Conservation (phyloP, 2,113 vertebrate genomes). For the Pelmatolapia mariae region DNA sequence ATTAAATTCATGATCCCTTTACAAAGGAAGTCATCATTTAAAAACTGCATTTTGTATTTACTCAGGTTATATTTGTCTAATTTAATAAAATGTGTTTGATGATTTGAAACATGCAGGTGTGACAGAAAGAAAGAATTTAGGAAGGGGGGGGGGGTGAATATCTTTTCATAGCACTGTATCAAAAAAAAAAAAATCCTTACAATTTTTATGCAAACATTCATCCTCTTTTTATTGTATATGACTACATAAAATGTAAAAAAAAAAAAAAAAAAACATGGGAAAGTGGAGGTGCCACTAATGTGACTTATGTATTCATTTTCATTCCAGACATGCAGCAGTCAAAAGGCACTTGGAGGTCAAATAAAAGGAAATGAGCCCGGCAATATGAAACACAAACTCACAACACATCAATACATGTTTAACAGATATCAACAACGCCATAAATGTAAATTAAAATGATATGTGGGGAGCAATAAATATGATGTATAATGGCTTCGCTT, state of each 20-base stretch:
- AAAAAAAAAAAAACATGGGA: not conserved
- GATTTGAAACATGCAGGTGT: not conserved
- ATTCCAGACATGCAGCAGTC: not conserved
- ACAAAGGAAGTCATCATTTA: not conserved
- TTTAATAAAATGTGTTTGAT: not conserved
- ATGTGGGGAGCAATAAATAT: slow-evolving; percentile 36
- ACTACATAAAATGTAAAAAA: not conserved
- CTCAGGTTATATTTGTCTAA: not conserved
- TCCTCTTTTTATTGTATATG: not conserved
- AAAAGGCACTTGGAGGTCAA: slow-evolving; percentile 34
- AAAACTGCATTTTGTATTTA: not conserved
- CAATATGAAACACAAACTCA: slow-evolving; percentile 28
- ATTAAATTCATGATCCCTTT: not conserved
- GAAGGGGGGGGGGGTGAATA: not conserved
- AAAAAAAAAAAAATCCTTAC: not conserved
- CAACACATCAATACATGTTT: slow-evolving; percentile 31
- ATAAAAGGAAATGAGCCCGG: slow-evolving; percentile 27
- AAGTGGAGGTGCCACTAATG: not conserved
- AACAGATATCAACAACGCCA: slow-evolving; percentile 41
- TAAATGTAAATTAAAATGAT: slow-evolving; percentile 52
- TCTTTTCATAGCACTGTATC: not conserved
- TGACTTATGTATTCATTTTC: not conserved
- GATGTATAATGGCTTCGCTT: not conserved
- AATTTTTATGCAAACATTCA: not conserved
- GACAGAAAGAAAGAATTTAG: not conserved